Conservation (phyloP, 2,888 invertebrate species). For the Heliconius ismenius region DNA sequence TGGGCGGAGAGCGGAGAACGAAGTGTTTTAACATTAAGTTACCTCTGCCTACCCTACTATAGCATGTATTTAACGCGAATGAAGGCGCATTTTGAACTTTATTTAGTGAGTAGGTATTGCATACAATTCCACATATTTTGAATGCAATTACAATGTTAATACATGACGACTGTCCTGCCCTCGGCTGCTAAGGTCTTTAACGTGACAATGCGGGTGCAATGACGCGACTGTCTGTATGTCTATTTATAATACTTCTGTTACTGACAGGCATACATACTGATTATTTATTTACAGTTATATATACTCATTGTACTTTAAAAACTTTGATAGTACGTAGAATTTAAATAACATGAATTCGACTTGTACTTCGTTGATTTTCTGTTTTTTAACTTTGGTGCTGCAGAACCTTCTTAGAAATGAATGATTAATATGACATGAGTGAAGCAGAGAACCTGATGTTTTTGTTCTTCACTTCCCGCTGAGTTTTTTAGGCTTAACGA, state of each 20-base stretch:
- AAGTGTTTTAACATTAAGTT: not conserved
- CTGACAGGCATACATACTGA: too few species aligned
- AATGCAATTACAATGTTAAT: not conserved
- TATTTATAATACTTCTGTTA: too few species aligned
- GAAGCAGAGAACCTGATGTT: too few species aligned
- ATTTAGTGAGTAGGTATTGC: not conserved
- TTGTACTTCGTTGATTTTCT: not conserved
- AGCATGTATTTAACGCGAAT: not conserved
- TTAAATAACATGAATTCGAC: not conserved
- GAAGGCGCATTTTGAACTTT: not conserved
- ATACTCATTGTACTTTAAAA: not conserved
- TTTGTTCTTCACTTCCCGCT: too few species aligned
- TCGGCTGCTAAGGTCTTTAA: conserved; percentile 14
- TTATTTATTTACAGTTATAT: too few species aligned
- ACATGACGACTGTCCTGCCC: not conserved
- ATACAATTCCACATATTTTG: not conserved
- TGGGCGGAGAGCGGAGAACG: not conserved
- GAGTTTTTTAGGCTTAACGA: too few species aligned
- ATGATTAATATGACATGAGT: too few species aligned
- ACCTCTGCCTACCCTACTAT: too few species aligned
- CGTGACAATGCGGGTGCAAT: conserved; percentile 11
- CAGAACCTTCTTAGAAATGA: not conserved
- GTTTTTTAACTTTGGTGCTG: not conserved
- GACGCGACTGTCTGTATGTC: conserved; percentile 1
- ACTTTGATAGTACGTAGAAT: not conserved